phyloP scores from a whole-genome alignment of 2,797 vertebrate genomes.

The Crax fasciolata region DNA sequence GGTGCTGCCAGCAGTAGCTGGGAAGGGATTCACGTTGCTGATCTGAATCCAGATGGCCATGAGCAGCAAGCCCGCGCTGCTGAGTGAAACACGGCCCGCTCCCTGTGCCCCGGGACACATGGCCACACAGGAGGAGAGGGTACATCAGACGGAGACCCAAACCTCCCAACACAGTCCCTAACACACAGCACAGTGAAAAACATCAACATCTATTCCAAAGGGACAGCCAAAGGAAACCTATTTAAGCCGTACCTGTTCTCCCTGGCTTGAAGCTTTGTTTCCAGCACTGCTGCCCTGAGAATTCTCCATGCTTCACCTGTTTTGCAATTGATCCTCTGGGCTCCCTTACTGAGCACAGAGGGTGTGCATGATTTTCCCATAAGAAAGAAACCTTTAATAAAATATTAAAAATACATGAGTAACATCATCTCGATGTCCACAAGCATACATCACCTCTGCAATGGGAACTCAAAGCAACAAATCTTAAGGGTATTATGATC shows the following conservation, averaged over 20 bases:
- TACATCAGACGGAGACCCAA: conserved; percentile 25
- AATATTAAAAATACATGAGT: background rate
- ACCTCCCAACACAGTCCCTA: conserved; percentile 9
- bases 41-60: background rate
- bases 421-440: background rate
- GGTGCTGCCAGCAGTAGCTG: background rate
- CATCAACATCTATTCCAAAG: background rate
- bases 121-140: background rate
- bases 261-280: background rate
- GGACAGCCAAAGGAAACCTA: background rate
- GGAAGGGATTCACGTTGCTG: background rate
- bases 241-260: background rate
- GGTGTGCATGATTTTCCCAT: background rate
- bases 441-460: background rate
- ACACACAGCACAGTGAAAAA: background rate
- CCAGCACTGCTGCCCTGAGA: background rate
- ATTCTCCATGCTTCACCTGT: background rate
- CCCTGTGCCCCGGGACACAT: background rate
- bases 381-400: background rate
- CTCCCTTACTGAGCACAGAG: background rate
- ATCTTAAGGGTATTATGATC: background rate
- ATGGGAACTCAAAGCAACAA: background rate
- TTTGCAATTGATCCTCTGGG: background rate
- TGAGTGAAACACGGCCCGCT: background rate
- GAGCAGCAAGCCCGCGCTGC: background rate